These are phyloP conservation scores for Heterotilapia buettikoferi DNA, from an alignment of 2,113 vertebrate genomes.

Conservation along the genomic window DNA sequence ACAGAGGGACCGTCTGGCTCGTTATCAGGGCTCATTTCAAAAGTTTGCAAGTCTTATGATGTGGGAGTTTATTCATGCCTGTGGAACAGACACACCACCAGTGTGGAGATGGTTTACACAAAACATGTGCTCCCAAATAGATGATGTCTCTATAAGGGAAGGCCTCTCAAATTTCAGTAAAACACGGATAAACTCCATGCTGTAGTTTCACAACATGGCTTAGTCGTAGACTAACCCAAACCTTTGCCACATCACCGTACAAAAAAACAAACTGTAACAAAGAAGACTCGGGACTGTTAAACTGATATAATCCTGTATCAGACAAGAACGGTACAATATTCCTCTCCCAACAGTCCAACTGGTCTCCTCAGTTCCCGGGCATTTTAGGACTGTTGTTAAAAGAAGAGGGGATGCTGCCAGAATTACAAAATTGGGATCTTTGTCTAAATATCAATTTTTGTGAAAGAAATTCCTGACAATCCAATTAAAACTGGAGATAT, in stretches of 20 bases:
- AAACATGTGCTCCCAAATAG: neutral
- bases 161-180: neutral
- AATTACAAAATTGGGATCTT: neutral
- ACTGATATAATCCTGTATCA: neutral
- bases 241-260: neutral
- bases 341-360: neutral
- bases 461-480: neutral
- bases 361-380: neutral
- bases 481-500: neutral
- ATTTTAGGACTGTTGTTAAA: neutral
- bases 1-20: neutral
- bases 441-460: neutral
- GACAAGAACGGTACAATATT: neutral
- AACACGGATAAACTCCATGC: fast-evolving
- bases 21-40: neutral
- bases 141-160: neutral
- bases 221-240: neutral
- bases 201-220: neutral
- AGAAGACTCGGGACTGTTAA: neutral
- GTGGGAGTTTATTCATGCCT: neutral
- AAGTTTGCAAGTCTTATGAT: neutral
- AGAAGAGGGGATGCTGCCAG: neutral
- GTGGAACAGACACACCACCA: neutral
- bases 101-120: neutral
- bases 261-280: neutral